A percentile compares a stretch with the other conserved stretches of the same genome.
Conservation (phyloP, 2,888 invertebrate genomes). For the Drosophila tanythrix region DNA sequence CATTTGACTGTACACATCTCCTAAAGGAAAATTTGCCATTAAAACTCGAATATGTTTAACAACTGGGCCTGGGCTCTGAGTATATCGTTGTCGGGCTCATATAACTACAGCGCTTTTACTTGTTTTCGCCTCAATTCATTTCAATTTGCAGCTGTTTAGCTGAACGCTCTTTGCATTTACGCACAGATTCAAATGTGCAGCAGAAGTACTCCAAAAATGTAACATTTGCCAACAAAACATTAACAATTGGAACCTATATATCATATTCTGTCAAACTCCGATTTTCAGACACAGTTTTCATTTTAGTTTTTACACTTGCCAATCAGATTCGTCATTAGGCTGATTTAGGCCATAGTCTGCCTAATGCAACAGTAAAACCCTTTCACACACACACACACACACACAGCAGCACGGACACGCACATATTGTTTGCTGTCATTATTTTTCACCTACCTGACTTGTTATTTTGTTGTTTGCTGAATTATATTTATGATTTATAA, state of each 20-base stretch:
- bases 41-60: background rate
- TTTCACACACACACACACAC: conserved; percentile 4
- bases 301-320: conserved; percentile 47
- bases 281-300: conserved; percentile 39
- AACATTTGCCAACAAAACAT: background rate
- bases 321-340: conserved; percentile 40
- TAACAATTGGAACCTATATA: conserved; percentile 14
- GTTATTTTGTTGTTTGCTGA: conserved; percentile 30
- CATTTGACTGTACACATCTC: background rate
- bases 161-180: conserved; percentile 26
- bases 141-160: conserved; percentile 10
- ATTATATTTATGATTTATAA: background rate
- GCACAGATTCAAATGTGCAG: conserved; percentile 20
- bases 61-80: background rate
- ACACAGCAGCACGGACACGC: background rate
- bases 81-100: background rate
- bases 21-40: background rate
- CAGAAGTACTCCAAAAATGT: background rate
- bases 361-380: conserved; percentile 56
- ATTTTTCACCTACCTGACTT: conserved; percentile 62
- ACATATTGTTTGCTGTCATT: conserved; percentile 34
- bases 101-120: background rate
- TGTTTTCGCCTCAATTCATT: conserved; percentile 5
- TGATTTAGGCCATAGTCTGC: conserved; percentile 34
- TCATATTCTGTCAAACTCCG: conserved; percentile 43